These are phyloP conservation scores for Indicator maculatus DNA, from an alignment of 2,113 vertebrate species.

Conservation along the genomic window DNA sequence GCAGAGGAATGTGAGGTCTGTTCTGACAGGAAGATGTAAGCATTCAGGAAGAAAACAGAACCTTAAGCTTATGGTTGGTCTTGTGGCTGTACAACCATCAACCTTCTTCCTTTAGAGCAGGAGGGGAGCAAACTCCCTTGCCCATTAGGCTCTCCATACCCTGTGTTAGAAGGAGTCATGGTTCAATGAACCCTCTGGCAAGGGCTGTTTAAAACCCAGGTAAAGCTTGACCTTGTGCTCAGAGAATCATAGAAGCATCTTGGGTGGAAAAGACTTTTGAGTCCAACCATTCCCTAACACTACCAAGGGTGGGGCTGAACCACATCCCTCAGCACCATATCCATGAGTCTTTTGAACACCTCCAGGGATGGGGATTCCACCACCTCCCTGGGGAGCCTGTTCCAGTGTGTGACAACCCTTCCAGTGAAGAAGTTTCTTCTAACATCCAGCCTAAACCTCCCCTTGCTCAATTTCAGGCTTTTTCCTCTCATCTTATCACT, in stretches of 20 bases:
- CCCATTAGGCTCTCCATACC: neutral
- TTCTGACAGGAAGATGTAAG: neutral
- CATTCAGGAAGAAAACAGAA: neutral
- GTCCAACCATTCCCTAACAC: too few relatives aligned
- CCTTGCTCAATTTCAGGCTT: too few relatives aligned
- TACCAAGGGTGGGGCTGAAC: too few relatives aligned
- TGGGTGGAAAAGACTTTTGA: too few relatives aligned
- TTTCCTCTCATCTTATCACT: too few relatives aligned
- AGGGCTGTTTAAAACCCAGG: accelerated
- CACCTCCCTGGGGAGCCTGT: too few relatives aligned
- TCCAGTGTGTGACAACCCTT: too few relatives aligned
- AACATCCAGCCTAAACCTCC: too few relatives aligned
- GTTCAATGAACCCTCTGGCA: neutral
- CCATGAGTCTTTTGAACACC: too few relatives aligned
- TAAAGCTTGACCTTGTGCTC: neutral
- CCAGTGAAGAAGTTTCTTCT: too few relatives aligned
- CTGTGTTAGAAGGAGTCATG: accelerated
- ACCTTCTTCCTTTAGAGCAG: neutral
- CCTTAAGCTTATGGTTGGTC: neutral
- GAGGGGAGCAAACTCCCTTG: accelerated
- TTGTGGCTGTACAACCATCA: neutral
- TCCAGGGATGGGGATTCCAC: too few relatives aligned
- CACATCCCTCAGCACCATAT: too few relatives aligned
- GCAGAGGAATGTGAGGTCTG: neutral
- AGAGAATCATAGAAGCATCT: neutral